Percentiles rank a stretch among this genome's conserved stretches.
Conservation (phyloP, 2,797 vertebrate genomes). For the Eulemur albifrons region DNA sequence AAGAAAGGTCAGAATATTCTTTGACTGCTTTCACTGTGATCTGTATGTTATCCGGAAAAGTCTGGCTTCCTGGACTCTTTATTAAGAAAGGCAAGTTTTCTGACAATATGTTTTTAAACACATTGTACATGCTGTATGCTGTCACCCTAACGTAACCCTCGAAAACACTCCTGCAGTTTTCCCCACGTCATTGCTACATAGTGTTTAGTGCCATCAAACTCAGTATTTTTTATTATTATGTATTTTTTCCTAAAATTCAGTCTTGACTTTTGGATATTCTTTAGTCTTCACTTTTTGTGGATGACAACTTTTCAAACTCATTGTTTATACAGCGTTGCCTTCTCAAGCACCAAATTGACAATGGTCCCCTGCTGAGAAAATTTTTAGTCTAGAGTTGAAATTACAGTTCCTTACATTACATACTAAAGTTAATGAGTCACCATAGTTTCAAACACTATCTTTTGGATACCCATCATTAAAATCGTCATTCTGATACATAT, state of each 20-base stretch:
- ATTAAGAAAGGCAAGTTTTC: neutral
- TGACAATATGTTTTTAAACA: neutral
- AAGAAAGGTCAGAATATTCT: constrained; percentile 11
- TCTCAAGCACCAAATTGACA: constrained; percentile 27
- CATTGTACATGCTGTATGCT: neutral
- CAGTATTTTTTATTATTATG: neutral
- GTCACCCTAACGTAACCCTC: neutral
- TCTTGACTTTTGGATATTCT: neutral
- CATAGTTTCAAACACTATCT: neutral
- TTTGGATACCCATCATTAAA: neutral
- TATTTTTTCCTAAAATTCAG: neutral
- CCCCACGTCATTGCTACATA: neutral
- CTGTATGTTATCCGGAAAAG: neutral
- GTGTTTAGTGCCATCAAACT: neutral
- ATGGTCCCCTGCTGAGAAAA: constrained; percentile 8
- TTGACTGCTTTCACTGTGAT: neutral
- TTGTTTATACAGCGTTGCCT: neutral
- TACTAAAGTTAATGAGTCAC: neutral
- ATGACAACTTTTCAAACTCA: neutral
- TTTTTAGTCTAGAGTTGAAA: constrained; percentile 32
- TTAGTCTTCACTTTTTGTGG: neutral
- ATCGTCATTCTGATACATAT: neutral
- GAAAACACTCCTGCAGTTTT: neutral
- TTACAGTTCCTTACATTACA: neutral
- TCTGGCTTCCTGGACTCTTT: neutral